Base-by-base conservation (phyloP, 2,113 vertebrate genomes). In the Dicentrarchus labrax region DNA sequence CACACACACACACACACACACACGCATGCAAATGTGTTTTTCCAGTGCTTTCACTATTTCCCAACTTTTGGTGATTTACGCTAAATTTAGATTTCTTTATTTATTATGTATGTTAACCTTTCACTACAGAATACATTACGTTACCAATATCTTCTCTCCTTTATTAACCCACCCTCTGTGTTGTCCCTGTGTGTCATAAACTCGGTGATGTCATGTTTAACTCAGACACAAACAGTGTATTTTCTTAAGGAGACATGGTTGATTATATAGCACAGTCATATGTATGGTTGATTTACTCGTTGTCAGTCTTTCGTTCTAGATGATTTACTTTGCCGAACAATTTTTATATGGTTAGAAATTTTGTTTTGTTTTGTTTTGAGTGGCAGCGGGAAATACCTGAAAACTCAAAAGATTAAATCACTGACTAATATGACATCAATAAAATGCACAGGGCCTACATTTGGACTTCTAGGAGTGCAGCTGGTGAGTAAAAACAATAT, bases 361-460 rank as follows among this genome's bases (percentile, higher is more conserved):
- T 21, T 80, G 38, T 12, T 64, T 11, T 30, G 45, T 54, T 30
- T 6, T 19, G 43, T 4, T 8, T 1, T 0, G 16, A 38, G 51
- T 50, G 38, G 45, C 67, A 41, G 9, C 12, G 6, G 1, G 47
- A 13, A 47, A 69, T n/a, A 38, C 12, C 54, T 76, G 48, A 38
- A 38, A 53, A 53, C 17, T 69, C n/a, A 56, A 41, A 24, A n/a
- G 53, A 59, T 45, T 38, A 21, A 48, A 71, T 47, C 2, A 15
- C 6, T 11, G 1, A 53, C 11, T 54, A 82, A 85, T 56, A 13
- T 61, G 72, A 85, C 48, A 48, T 69, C 22, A 73, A 73, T 83
- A 60, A 68, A 70, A 74, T 30, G 21, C 15, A 60, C 19, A 15
- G 2, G n/a, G 22, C 2, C 62, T 60, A 70, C 67, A 72, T 77